Percentiles rank a stretch among this genome's conserved stretches.
Conservation (phyloP, 2,113 vertebrate species). For the Campylorhamphus procurvoides region DNA sequence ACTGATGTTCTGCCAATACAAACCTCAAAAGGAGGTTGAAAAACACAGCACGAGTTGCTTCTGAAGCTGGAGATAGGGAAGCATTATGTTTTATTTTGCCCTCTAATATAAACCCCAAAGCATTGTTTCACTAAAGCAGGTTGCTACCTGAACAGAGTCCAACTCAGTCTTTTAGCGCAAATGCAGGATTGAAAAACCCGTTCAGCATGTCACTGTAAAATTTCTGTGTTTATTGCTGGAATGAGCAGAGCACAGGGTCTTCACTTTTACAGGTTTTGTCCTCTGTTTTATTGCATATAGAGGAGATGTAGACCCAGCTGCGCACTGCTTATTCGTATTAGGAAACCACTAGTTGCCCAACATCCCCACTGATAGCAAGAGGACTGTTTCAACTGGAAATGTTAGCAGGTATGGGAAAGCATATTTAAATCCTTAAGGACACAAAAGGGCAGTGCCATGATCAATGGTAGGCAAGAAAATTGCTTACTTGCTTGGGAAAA, state of each 20-base stretch:
- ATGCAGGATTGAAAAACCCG: slow-evolving; percentile 10
- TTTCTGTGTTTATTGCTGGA: slow-evolving; percentile 30
- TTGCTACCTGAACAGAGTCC: slow-evolving; percentile 62
- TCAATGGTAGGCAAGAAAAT: neutral
- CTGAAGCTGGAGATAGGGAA: slow-evolving; percentile 57
- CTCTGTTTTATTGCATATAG: neutral
- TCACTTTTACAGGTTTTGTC: neutral
- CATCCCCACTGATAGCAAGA: neutral
- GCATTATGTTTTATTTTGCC: slow-evolving; percentile 66
- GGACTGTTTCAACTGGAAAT: neutral
- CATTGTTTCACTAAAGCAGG: slow-evolving; percentile 41
- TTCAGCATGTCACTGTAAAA: slow-evolving; percentile 2
- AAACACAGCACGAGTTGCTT: slow-evolving; percentile 46
- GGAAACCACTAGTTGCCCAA: neutral
- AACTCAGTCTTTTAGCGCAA: slow-evolving; percentile 58
- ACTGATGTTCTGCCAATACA: slow-evolving; percentile 68
- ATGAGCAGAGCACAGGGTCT: neutral
- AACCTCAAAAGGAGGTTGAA: slow-evolving; percentile 67
- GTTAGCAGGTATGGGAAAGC: neutral
- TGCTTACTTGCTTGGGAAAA: neutral
- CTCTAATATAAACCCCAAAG: slow-evolving; percentile 62
- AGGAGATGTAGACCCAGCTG: neutral
- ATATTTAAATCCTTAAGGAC: neutral
- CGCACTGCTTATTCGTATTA: neutral
- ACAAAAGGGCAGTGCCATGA: neutral